These are phyloP conservation scores for Sarcophaga subvicina DNA, from an alignment of 2,888 invertebrate genomes.

Conservation along the genomic window DNA sequence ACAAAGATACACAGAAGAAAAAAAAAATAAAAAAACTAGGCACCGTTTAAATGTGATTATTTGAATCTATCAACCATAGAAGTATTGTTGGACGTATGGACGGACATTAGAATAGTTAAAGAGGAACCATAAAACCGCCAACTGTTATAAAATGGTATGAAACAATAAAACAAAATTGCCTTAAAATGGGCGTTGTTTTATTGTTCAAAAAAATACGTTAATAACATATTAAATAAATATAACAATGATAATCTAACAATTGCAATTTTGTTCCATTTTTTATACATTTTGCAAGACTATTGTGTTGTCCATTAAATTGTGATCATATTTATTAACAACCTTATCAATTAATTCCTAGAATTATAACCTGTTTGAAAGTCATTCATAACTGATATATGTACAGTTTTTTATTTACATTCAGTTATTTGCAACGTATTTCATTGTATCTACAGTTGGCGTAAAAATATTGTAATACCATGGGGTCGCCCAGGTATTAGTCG, in stretches of 20 bases:
- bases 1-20: constrained; percentile 3
- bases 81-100: constrained; percentile 29
- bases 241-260: constrained; percentile 65
- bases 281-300: background rate
- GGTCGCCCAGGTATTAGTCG: no score
- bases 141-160: constrained; percentile 48
- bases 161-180: constrained; percentile 52
- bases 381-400: no score
- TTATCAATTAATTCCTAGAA: no score
- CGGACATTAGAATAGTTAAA: constrained; percentile 9
- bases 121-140: constrained; percentile 50
- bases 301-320: background rate
- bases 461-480: no score
- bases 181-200: constrained; percentile 59
- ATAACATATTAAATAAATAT: constrained; percentile 57
- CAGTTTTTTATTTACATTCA: no score
- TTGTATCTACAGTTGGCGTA: no score
- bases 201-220: constrained; percentile 43
- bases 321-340: no score
- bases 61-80: constrained; percentile 65
- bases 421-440: no score
- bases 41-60: constrained; percentile 62
- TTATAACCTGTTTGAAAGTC: no score
- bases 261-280: constrained; percentile 47
- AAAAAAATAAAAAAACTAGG: constrained; percentile 14